Conservation (phyloP, 2,888 invertebrate genomes). For the Xestia c-nigrum region DNA sequence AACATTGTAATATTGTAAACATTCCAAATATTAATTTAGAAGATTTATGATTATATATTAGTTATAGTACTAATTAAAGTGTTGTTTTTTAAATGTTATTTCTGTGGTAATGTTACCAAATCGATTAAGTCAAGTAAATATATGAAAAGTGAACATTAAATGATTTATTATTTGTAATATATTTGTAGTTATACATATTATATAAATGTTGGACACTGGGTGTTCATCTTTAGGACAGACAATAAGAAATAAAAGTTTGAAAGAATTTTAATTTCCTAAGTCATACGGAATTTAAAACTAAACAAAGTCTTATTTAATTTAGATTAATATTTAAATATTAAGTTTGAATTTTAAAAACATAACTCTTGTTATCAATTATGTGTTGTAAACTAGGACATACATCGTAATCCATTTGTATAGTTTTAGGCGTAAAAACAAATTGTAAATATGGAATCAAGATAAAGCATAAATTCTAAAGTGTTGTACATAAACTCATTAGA, state of each 20-base stretch:
- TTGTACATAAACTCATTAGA: constrained; percentile 84
- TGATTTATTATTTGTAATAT: constrained; percentile 65
- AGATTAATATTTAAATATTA: constrained; percentile 56
- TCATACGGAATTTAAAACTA: constrained; percentile 56
- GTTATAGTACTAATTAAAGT: constrained; percentile 23
- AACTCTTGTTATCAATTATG: constrained; percentile 57
- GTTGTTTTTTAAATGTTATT: constrained; percentile 58
- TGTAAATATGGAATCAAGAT: constrained; percentile 83
- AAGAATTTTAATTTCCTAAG: constrained; percentile 69
- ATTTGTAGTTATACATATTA: constrained; percentile 58
- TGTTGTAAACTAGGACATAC: constrained; percentile 60
- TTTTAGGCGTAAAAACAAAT: constrained; percentile 71
- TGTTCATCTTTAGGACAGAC: constrained; percentile 78
- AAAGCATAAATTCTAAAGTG: constrained; percentile 89
- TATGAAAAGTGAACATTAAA: constrained; percentile 51
- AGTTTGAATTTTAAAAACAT: constrained; percentile 43
- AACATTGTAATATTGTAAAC: constrained; percentile 49
- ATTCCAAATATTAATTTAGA: constrained; percentile 61
- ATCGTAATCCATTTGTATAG: constrained; percentile 69
- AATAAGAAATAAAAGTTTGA: constrained; percentile 74
- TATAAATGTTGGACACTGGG: constrained; percentile 71
- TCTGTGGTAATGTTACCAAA: constrained; percentile 59
- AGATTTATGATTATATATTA: constrained; percentile 43
- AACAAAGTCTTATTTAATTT: constrained; percentile 60
- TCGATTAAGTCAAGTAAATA: constrained; percentile 67